Evolutionary conservation across 2,113 vertebrate genomes (phyloP).

Genomic region (Elephantulus edwardii): DNA sequence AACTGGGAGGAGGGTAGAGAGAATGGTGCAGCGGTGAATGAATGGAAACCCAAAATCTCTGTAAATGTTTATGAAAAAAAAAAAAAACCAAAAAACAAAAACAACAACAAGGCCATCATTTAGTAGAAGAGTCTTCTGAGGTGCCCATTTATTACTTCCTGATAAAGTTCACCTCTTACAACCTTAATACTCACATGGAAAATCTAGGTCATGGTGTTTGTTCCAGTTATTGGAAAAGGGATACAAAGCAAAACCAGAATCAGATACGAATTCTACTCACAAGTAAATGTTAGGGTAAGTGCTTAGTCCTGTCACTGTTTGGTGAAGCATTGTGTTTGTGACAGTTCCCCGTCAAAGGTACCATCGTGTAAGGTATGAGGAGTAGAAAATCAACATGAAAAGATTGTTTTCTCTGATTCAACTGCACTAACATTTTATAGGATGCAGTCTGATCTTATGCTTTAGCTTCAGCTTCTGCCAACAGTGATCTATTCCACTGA

Average conservation of each 20-base stretch:
- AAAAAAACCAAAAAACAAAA: no score
- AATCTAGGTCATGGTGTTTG: background rate
- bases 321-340: background rate
- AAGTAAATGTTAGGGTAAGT: background rate
- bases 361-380: background rate
- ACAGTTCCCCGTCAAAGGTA: background rate
- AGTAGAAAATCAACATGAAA: background rate
- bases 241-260: no score
- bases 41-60: no score
- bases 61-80: no score
- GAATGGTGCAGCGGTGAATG: no score
- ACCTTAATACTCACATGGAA: background rate
- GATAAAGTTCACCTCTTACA: background rate
- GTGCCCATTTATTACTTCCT: background rate
- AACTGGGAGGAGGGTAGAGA: no score
- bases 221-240: background rate
- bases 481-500: background rate
- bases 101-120: background rate
- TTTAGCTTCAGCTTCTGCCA: conserved; percentile 28
- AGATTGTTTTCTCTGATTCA: background rate
- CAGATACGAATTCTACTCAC: background rate
- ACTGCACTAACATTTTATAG: background rate
- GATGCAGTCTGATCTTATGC: background rate
- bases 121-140: background rate
- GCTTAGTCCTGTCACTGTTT: background rate